Percentiles rank a stretch among this genome's conserved stretches.
phyloP scores from a whole-genome alignment of 2,113 vertebrate genomes.

The Accipiter virgatus region DNA sequence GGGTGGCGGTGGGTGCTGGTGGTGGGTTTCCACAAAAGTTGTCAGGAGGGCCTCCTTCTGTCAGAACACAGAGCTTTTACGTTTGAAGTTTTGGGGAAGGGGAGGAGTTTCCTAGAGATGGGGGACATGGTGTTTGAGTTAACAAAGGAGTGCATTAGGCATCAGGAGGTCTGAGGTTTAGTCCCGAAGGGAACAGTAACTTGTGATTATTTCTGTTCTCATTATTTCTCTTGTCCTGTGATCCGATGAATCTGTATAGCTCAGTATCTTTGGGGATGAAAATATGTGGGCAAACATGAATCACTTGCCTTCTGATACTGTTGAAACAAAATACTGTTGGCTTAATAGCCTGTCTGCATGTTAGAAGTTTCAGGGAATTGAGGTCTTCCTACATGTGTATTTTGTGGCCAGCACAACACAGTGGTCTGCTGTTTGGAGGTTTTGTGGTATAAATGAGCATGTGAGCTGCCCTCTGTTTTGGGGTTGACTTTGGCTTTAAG shows the following conservation, averaged over 20 bases:
- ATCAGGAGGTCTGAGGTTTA: background rate
- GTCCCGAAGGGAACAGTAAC: background rate
- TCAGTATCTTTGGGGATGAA: background rate
- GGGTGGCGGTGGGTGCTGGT: too few relatives aligned
- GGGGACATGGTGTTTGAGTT: fast-evolving
- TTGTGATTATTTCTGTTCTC: background rate
- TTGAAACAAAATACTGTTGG: background rate
- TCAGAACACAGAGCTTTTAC: background rate
- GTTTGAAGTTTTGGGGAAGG: too few relatives aligned
- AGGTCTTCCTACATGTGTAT: background rate
- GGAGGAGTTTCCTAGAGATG: background rate
- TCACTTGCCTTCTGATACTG: background rate
- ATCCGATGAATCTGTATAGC: fast-evolving
- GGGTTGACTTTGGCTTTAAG: background rate
- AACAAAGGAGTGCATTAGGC: background rate
- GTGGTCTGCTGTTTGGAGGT: background rate
- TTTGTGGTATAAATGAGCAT: background rate
- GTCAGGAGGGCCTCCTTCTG: background rate
- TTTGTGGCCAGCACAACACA: fast-evolving
- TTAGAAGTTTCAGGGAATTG: background rate
- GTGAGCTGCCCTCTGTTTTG: background rate
- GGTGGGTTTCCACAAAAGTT: fast-evolving
- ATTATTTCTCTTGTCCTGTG: background rate
- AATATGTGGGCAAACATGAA: fast-evolving
- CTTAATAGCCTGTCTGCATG: background rate